Percentiles rank a stretch among this genome's conserved stretches.
Conservation (phyloP, 1,140 invertebrate genomes). For the Penaeus chinensis region DNA sequence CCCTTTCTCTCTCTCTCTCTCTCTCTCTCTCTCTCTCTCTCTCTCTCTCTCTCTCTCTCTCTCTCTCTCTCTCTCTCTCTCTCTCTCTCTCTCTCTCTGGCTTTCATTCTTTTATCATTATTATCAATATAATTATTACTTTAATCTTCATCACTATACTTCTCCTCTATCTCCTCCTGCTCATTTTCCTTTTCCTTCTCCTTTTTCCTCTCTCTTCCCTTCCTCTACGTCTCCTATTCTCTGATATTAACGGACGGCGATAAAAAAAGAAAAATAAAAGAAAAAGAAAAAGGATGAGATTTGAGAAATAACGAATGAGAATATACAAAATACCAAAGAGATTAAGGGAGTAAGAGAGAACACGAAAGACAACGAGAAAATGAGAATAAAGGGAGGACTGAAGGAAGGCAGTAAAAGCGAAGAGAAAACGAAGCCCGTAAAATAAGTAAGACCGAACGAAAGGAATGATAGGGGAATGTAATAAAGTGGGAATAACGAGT, state of each 20-base stretch:
- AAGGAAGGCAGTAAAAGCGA: background rate
- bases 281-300: background rate
- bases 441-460: background rate
- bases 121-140: background rate
- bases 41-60: background rate
- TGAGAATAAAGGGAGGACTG: background rate
- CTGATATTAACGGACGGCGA: background rate
- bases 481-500: background rate
- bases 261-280: background rate
- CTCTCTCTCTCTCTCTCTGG: background rate
- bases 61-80: background rate
- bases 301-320: background rate
- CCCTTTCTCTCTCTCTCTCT: background rate
- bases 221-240: background rate
- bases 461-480: background rate
- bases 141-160: background rate
- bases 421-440: background rate
- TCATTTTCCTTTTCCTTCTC: background rate
- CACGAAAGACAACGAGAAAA: slow-evolving; percentile 13
- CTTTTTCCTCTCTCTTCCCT: background rate
- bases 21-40: background rate
- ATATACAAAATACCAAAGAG: background rate
- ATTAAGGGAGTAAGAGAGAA: background rate
- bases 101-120: no score
- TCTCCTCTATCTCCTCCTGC: background rate